These are phyloP conservation scores for Clarias platycephalus DNA, from an alignment of 2,797 vertebrate genomes.

Conservation along the genomic window DNA sequence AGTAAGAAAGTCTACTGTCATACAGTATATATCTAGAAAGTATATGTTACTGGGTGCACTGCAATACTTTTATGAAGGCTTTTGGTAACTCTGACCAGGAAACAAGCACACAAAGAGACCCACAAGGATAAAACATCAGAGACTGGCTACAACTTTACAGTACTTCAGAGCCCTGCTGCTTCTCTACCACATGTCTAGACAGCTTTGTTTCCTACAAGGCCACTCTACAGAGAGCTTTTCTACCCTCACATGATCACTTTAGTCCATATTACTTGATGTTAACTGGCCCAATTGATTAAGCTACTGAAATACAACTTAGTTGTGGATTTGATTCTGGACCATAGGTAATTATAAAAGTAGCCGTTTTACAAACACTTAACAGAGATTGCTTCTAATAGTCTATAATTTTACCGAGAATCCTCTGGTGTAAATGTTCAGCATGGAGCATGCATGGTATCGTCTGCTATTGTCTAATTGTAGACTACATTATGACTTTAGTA, in stretches of 20 bases:
- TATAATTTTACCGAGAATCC: conserved; percentile 1
- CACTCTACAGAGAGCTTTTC: conserved; percentile 3
- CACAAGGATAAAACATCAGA: not conserved
- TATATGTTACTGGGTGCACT: not conserved
- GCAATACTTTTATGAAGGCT: not conserved
- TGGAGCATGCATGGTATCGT: not conserved
- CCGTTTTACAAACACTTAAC: not conserved
- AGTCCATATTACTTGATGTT: not conserved
- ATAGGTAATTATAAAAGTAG: not conserved
- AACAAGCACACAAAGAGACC: conserved; percentile 1
- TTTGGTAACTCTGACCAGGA: not conserved
- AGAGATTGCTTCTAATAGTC: not conserved
- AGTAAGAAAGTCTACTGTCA: not conserved
- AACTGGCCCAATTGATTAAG: not conserved
- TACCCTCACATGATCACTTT: not conserved
- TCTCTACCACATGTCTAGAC: conserved; percentile 4
- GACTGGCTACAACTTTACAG: not conserved
- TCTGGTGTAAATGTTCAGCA: not conserved
- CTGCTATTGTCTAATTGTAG: not conserved
- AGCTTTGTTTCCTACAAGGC: conserved; percentile 9
- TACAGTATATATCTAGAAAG: not conserved
- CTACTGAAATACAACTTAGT: not conserved
- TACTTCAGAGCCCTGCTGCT: conserved; percentile 7
- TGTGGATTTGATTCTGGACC: not conserved
- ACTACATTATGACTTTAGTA: not conserved